Conservation (phyloP, 2,113 vertebrate species). For the Rana temporaria region DNA sequence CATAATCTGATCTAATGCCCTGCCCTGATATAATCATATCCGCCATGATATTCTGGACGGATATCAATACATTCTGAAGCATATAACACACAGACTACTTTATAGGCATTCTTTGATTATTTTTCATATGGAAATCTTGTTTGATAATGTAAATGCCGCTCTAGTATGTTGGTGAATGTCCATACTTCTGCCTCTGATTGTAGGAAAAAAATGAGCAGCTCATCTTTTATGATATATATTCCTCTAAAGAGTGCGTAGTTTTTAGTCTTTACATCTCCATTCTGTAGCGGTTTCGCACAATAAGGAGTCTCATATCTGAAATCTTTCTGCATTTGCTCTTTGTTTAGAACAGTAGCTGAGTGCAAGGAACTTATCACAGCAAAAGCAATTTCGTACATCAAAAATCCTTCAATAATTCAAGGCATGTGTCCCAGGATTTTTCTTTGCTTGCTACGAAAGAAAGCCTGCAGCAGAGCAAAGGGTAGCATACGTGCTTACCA, state of each 20-base stretch:
- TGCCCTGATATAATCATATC: no score
- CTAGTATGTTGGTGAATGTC: background rate
- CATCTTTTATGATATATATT: background rate
- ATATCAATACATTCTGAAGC: no score
- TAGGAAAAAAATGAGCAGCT: background rate
- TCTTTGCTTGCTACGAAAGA: background rate
- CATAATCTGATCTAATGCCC: no score
- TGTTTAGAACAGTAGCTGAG: background rate
- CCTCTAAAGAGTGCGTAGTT: background rate
- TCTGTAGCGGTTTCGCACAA: background rate
- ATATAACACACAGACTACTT: no score
- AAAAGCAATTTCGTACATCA: conserved; percentile 13
- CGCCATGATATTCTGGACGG: no score
- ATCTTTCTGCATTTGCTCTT: conserved; percentile 4
- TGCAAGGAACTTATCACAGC: background rate
- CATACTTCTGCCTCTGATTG: background rate
- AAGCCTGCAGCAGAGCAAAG: background rate
- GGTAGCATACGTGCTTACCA: background rate
- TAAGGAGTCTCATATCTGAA: background rate
- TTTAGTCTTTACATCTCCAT: background rate
- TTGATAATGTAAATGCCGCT: background rate
- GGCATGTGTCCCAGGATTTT: background rate
- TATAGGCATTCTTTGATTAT: no score
- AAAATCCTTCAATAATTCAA: conserved; percentile 5
- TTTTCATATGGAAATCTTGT: no score